Base-by-base conservation (phyloP, 1,140 invertebrate genomes). In the Caenorhabditis briggsae region DNA sequence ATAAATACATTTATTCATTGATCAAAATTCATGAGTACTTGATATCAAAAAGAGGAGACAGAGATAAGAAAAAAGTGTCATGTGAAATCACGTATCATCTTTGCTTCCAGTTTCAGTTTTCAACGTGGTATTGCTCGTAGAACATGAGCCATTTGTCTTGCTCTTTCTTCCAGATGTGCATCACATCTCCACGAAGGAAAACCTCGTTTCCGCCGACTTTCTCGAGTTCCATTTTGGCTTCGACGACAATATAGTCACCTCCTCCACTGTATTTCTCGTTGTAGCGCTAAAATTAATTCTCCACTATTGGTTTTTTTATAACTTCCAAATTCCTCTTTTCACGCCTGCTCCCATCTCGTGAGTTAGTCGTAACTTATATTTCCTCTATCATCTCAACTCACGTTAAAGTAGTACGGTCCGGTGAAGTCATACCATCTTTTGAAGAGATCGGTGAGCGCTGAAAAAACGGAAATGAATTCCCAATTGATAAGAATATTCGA, bases 1-100 rank as follows among this genome's bases (percentile, higher is more conserved):
- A 78, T 78, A 78, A 78, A 50, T 78, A 78, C 43, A n/a, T 78
- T 78, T 78, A 78, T 78, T 78, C 70, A 78, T 78, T 41, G 70
- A 48, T 78, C 70, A 50, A 41, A 50, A 9, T 48, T 50, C 70
- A 78, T 9, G 41, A 46, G 23, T 70, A 78, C 11, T n/a, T 70
- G 64, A 70, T 43, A 46, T 70, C 64, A 70, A 16, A 58, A 58
- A 9, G 56, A 20, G n/a, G 23, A 61, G 23, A 25, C 20, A 25
- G 23, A 61, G 23, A 33, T 64, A 23, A 70, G 20, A 70, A 50
- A n/a, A 33, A 53, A 78, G 20, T 53, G 70, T 78, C 70, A 78
- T 78, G 70, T 78, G 70, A 50, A 78, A 78, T 70, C 12, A 70
- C 46, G 46, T 20, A 50, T 78, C 46, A 70, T 70, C 46, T 43